Evolutionary conservation across 2,888 invertebrate species (phyloP).

Genomic region (Synergus japonicus): DNA sequence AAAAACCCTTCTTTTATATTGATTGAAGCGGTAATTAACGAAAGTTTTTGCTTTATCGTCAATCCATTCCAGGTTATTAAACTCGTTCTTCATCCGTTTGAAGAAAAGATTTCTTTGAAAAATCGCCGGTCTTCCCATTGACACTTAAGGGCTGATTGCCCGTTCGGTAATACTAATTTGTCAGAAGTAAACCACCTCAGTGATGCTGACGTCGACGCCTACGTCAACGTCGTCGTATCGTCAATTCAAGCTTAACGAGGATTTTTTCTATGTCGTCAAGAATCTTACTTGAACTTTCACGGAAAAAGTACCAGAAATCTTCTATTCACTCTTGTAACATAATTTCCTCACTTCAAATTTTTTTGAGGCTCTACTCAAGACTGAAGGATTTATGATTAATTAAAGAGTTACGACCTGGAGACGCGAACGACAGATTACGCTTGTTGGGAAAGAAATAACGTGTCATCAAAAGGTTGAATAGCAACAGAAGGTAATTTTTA

Average conservation of each 20-base stretch:
- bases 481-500: neutral
- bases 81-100: neutral
- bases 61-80: constrained; percentile 2
- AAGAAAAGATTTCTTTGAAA: neutral
- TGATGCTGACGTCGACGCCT: too few species aligned
- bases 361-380: neutral
- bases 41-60: neutral
- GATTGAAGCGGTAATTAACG: neutral
- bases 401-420: constrained; percentile 9
- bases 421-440: constrained; percentile 10
- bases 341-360: neutral
- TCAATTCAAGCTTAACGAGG: neutral
- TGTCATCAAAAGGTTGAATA: constrained; percentile 23
- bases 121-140: neutral
- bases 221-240: neutral
- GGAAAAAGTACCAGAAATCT: neutral
- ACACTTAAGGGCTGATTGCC: neutral
- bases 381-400: constrained; percentile 11
- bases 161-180: constrained; percentile 24
- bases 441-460: constrained; percentile 13
- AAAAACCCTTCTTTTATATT: neutral
- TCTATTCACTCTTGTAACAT: neutral
- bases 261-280: constrained; percentile 9
- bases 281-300: constrained; percentile 1
- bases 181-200: neutral